Evolutionary conservation across 2,113 vertebrate species (phyloP), one percentile per base, ranked within the genome.

Genomic region (Chunga burmeisteri): DNA sequence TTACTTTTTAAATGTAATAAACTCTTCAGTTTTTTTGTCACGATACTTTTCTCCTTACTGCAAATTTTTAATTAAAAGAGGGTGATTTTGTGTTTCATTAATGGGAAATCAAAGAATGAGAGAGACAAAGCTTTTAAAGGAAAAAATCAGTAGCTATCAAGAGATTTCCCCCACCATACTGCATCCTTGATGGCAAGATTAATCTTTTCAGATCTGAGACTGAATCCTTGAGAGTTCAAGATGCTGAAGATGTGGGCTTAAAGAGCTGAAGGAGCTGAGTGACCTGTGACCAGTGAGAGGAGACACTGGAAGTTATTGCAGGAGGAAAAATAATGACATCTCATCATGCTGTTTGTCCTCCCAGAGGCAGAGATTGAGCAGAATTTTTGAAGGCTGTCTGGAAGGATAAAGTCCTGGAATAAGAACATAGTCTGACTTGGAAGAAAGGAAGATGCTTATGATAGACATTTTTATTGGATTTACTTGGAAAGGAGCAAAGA

Each of bases 231-330:
- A 74, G 16, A 52, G 5, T 52, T 81, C 49, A 42, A 70, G 30
- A 34, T 7, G 14, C 13, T 74, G 63, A 68, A 3, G 15, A 26
- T 20, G 11, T 3, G 4, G 0, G 0, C 29, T 36, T 40, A 56
- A 50, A 55, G 22, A 27, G 25, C 32, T 78, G 32, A 49, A 53
- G 32, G 13, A 46, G 15, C 3, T n/a, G 44, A 32, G 6, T 46
- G 20, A 49, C 17, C 27, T 62, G 4, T 38, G 32, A 59, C 18
- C 4, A 34, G 19, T 44, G 22, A 42, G 8, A 47, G 23, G 19
- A 53, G 16, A 53, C 27, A 34, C 4, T 58, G 18, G 44, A 73
- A 82, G 14, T 8, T 73, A 36, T 16, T 71, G 11, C 6, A 77
- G 38, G 9, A 84, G 4, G 46, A 30, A 66, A 59, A 84, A 65